phyloP scores from a whole-genome alignment of 2,797 vertebrate genomes.

The Aotus griseimembra region DNA sequence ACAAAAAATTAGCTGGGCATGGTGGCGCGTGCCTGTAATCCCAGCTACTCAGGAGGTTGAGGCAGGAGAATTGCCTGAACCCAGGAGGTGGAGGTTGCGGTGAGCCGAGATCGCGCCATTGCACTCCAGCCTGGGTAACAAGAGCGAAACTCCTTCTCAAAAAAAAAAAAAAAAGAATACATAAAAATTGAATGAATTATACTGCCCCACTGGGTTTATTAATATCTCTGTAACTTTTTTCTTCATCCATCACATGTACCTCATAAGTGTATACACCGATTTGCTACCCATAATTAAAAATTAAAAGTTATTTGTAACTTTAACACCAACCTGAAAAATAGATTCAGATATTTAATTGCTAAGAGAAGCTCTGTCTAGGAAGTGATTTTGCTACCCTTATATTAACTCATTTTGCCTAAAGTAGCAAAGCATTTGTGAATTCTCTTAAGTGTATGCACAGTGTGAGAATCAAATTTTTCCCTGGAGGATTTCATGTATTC shows the following conservation, averaged over 20 bases:
- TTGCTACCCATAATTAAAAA: background rate
- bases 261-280: background rate
- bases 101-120: too few species aligned
- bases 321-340: background rate
- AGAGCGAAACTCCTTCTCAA: too few species aligned
- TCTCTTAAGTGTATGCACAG: background rate
- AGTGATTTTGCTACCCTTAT: background rate
- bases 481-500: background rate
- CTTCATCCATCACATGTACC: background rate
- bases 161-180: background rate
- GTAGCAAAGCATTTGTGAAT: background rate
- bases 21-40: too few species aligned
- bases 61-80: too few species aligned
- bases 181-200: background rate
- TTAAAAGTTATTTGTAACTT: background rate
- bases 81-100: too few species aligned
- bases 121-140: too few species aligned
- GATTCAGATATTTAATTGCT: background rate
- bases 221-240: background rate
- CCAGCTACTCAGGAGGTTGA: too few species aligned
- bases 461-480: background rate
- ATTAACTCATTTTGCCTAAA: background rate
- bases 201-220: background rate
- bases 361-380: background rate
- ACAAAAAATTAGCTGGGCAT: too few species aligned